A percentile compares a stretch with the other conserved stretches of the same genome.
Conservation (phyloP, 2,797 vertebrate genomes). For the Coregonus ussuriensis region DNA sequence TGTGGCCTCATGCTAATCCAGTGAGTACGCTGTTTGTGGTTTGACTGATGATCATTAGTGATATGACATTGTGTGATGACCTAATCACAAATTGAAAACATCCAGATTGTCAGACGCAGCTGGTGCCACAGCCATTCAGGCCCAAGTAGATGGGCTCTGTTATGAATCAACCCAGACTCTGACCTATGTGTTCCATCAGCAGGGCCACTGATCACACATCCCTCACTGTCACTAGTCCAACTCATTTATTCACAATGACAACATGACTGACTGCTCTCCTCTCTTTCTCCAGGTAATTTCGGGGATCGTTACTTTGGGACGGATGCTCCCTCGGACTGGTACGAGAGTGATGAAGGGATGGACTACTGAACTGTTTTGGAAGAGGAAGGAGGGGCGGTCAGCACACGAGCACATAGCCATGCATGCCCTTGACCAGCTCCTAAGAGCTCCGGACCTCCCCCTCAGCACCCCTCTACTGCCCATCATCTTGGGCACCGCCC, state of each 20-base stretch:
- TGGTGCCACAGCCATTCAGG: neutral
- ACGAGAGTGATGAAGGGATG: conserved; percentile 81
- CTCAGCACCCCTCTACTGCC: neutral
- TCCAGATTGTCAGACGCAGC: neutral
- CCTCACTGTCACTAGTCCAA: neutral
- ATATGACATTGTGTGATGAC: neutral
- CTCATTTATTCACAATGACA: neutral
- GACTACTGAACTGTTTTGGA: conserved; percentile 70
- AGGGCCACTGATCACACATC: neutral
- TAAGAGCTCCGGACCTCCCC: neutral
- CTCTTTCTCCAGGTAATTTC: conserved; percentile 81
- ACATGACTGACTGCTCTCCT: neutral
- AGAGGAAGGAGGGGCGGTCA: neutral
- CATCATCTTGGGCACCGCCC: neutral
- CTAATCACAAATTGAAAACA: neutral
- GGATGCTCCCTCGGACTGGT: conserved; percentile 81
- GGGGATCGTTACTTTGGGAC: conserved; percentile 92
- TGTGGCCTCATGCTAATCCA: neutral
- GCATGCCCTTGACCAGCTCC: neutral
- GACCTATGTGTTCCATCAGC: neutral
- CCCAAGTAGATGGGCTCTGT: neutral
- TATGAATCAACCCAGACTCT: neutral
- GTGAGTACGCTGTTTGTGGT: neutral
- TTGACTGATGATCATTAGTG: neutral
- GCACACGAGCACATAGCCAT: conserved; percentile 30